phyloP scores from a whole-genome alignment of 2,113 vertebrate genomes.

The Fregata magnificens region DNA sequence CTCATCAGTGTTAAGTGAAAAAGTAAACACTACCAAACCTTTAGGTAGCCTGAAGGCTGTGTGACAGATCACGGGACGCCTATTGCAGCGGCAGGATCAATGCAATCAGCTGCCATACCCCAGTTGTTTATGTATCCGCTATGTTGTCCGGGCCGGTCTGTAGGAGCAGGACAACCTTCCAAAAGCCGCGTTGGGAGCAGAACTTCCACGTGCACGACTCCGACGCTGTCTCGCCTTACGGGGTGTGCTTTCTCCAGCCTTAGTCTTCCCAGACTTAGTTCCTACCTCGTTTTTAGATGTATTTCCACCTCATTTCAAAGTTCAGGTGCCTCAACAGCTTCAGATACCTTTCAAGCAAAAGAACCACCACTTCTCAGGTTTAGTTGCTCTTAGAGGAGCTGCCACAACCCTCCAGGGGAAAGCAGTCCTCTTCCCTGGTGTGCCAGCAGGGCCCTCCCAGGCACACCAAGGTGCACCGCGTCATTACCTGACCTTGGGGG shows the following conservation, averaged over 20 bases:
- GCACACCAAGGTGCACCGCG: too few species aligned
- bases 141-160: accelerated
- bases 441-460: background rate
- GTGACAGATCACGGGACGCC: too few species aligned
- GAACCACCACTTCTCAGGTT: accelerated
- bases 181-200: background rate
- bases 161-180: background rate
- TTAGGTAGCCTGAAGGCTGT: accelerated
- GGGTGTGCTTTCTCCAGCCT: too few species aligned
- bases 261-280: background rate
- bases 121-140: accelerated
- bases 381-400: background rate
- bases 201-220: accelerated
- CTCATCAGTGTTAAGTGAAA: background rate
- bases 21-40: background rate
- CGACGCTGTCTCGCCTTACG: accelerated
- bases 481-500: too few species aligned
- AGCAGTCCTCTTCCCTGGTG: too few species aligned
- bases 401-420: background rate
- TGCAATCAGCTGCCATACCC: too few species aligned
- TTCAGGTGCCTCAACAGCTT: background rate
- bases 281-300: background rate
- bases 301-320: background rate
- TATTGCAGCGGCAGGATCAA: background rate
- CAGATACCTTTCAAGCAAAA: background rate